Conservation (phyloP, 2,113 vertebrate species). For the Porphyrio hochstetteri region DNA sequence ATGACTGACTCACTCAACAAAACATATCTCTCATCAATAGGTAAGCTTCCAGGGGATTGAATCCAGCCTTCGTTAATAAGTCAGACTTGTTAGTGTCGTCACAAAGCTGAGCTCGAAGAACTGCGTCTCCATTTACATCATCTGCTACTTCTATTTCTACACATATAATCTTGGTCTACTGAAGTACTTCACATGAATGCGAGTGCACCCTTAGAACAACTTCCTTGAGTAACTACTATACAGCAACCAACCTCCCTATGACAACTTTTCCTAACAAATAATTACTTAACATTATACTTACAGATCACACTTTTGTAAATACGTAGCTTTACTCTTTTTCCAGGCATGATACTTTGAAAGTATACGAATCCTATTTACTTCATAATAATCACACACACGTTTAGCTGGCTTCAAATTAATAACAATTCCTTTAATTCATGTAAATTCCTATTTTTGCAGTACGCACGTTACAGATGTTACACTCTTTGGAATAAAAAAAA, state of each 20-base stretch:
- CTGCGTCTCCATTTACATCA: not conserved
- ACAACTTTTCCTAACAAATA: not conserved
- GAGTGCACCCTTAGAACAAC: not conserved
- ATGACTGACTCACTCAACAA: not conserved
- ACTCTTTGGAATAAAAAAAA: not conserved
- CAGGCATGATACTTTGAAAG: not conserved
- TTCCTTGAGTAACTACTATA: not conserved
- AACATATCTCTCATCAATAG: not conserved
- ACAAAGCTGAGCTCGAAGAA: not conserved
- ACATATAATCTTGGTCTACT: not conserved
- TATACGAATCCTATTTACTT: not conserved
- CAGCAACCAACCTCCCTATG: not conserved
- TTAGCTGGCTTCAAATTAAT: not conserved
- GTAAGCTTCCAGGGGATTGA: not conserved
- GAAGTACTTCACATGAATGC: not conserved
- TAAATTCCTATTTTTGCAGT: not conserved
- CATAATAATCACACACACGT: not conserved
- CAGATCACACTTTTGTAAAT: not conserved
- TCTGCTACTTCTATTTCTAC: not conserved
- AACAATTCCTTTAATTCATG: not conserved
- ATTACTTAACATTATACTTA: not conserved
- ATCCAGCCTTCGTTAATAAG: not conserved
- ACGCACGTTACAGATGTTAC: not conserved
- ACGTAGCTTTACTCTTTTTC: not conserved
- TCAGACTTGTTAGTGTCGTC: not conserved